Percentiles rank a stretch among this genome's conserved stretches.
phyloP scores from a whole-genome alignment of 2,888 invertebrate genomes.

The Melinaea menophilus region DNA sequence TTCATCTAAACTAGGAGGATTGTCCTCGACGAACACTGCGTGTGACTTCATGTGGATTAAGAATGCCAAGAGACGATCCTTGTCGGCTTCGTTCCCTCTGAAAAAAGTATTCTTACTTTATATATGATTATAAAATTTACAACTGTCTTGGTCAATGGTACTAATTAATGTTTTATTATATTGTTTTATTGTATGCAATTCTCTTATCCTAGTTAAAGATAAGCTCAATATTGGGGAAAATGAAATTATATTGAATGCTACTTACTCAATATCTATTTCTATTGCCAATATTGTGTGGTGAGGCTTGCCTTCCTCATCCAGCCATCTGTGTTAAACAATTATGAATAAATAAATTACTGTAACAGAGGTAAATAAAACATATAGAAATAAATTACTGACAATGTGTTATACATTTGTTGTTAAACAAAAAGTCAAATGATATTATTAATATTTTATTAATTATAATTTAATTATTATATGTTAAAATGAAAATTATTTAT shows the following conservation, averaged over 20 bases:
- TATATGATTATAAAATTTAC: too few relatives aligned
- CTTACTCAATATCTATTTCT: slow-evolving; percentile 67
- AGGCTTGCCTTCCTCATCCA: slow-evolving; percentile 66
- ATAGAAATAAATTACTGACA: too few relatives aligned
- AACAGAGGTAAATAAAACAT: neutral
- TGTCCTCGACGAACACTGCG: slow-evolving; percentile 44
- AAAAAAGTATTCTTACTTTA: slow-evolving; percentile 19
- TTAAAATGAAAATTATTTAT: too few relatives aligned
- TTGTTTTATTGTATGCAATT: too few relatives aligned
- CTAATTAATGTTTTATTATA: too few relatives aligned
- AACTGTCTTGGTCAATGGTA: too few relatives aligned
- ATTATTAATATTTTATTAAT: too few relatives aligned
- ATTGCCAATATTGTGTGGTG: slow-evolving; percentile 62
- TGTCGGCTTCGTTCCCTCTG: slow-evolving; percentile 53
- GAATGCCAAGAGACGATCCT: slow-evolving; percentile 60
- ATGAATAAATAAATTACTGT: neutral
- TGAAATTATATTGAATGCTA: slow-evolving; percentile 21
- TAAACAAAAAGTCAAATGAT: too few relatives aligned
- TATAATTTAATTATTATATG: too few relatives aligned
- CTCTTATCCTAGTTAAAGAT: too few relatives aligned
- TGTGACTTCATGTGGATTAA: slow-evolving; percentile 57
- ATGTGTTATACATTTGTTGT: too few relatives aligned
- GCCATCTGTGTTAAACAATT: slow-evolving; percentile 51
- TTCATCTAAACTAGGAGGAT: slow-evolving; percentile 44
- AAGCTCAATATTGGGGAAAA: too few relatives aligned